These are phyloP conservation scores for Disparrhopalites patrizii DNA, from an alignment of 2,888 invertebrate species.

Conservation along the genomic window DNA sequence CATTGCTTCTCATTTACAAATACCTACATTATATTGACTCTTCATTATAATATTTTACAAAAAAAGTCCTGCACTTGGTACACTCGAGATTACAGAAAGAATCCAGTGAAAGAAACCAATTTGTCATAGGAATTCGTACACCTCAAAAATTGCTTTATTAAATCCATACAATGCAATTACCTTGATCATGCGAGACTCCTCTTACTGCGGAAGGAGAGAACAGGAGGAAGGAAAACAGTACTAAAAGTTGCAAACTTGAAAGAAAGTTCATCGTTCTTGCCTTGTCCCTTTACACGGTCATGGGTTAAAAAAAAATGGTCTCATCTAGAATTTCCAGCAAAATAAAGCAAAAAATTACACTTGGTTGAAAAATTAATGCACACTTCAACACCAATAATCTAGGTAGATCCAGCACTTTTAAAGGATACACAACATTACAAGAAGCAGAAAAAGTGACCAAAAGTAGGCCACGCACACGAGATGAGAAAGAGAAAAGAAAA, in stretches of 20 bases:
- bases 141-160: not conserved
- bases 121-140: not conserved
- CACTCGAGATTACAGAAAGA: no score
- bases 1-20: no score
- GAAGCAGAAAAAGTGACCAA: no score
- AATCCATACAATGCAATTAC: slow-evolving; percentile 28
- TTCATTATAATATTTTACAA: no score
- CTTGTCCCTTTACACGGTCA: no score
- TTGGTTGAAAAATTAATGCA: no score
- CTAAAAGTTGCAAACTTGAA: slow-evolving; percentile 11
- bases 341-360: no score
- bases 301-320: no score
- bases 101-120: not conserved
- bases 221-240: slow-evolving; percentile 16
- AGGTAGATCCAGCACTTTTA: not conserved
- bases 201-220: slow-evolving; percentile 38
- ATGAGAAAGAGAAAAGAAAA: not conserved
- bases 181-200: slow-evolving; percentile 44
- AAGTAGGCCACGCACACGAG: not conserved
- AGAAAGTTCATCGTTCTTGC: slow-evolving; percentile 21
- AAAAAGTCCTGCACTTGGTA: no score
- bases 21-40: no score
- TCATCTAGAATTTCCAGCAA: no score
- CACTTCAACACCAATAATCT: not conserved
- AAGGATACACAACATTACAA: not conserved